phyloP scores from a whole-genome alignment of 1,140 invertebrate species.

The Aphelinus atriplicis region DNA sequence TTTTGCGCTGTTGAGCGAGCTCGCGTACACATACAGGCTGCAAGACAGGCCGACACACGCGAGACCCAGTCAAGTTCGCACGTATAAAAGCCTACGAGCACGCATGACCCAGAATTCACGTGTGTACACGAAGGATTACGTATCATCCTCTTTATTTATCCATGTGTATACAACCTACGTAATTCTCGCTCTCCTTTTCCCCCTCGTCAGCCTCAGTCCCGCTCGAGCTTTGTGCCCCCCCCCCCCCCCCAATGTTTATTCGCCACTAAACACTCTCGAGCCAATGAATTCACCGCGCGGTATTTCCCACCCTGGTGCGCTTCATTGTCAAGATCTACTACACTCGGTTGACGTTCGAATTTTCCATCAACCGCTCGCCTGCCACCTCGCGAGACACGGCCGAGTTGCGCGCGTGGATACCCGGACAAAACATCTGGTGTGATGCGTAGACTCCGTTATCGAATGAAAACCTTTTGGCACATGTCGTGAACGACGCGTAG shows the following conservation, averaged over 20 bases:
- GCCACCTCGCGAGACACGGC: too few species aligned
- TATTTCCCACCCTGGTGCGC: conserved; percentile 5
- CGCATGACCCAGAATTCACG: conserved; percentile 15
- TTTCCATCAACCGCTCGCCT: not conserved
- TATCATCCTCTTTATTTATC: conserved; percentile 11
- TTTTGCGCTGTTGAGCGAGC: too few species aligned
- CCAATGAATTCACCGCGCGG: not conserved
- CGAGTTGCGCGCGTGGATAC: too few species aligned
- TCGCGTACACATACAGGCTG: too few species aligned
- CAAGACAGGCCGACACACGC: too few species aligned
- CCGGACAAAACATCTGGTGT: too few species aligned
- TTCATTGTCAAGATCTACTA: conserved; percentile 1
- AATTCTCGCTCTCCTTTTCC: too few species aligned
- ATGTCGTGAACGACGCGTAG: too few species aligned
- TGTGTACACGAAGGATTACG: conserved; percentile 17
- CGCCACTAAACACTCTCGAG: conserved; percentile 18
- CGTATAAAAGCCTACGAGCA: not conserved
- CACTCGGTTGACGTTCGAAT: not conserved
- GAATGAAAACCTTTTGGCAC: too few species aligned
- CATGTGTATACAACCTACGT: too few species aligned
- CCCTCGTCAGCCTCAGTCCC: not conserved
- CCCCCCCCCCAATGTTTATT: conserved; percentile 22
- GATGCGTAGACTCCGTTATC: too few species aligned
- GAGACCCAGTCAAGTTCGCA: too few species aligned
- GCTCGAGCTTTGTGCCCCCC: not conserved